Evolutionary conservation across 2,888 invertebrate genomes (phyloP), one percentile per base, ranked within the genome.

Genomic region (Ceramica pisi): DNA sequence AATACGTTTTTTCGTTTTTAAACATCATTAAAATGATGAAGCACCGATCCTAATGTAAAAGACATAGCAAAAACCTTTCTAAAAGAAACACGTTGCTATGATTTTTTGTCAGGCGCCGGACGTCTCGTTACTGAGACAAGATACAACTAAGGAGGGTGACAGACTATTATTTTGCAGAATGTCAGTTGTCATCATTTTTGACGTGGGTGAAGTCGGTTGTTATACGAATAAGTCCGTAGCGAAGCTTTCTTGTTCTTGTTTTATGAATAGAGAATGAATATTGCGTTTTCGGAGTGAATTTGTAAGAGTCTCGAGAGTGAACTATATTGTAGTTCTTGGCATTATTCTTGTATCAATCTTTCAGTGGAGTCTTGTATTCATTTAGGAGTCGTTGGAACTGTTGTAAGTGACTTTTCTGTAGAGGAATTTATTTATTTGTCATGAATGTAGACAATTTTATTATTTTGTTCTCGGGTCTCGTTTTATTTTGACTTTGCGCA

Each of bases 141-240:
- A 78, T 69, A 82, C 78, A 82, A 82, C 79, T 75, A 80, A 72
- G 75, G 64, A 67, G 51, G 71, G 59, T 75, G 86, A 86, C 79
- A 85, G 78, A 73, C 82, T 75, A 82, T 82, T 82, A 85, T 82
- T 90, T 88, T 85, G 82, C 80, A 80, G 84, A 89, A 87, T 89
- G 90, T 89, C 89, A 87, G 83, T 82, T 91, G 92, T 90, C 92
- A 90, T 75, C 80, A 72, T 82, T 88, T 88, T 83, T 92, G 91
- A 92, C 75, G 80, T 85, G 89, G 92, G 92, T 91, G 78, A 71
- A 73, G 78, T 70, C 38, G 70, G 67, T 75, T 74, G 72, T 78
- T 78, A 83, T 63, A 68, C n/a, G 65, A 75, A 80, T 70, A 74
- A 73, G 55, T 74, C 64, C 35, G 51, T 38, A 41, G 35, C 67